Conservation (phyloP, 2,113 vertebrate species). For the Oceanodroma tethys region DNA sequence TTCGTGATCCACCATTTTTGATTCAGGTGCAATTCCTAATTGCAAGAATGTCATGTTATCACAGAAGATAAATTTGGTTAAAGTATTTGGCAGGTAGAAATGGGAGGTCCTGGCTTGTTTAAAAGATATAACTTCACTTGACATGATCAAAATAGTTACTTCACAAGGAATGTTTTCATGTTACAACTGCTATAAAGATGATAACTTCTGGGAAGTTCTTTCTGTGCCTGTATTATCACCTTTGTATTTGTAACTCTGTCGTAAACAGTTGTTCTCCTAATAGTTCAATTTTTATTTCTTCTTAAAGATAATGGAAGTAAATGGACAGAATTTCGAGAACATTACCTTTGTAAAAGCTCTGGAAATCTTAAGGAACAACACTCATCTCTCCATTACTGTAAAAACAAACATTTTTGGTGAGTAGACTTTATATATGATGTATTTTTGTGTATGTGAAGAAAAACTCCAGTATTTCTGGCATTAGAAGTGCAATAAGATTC, state of each 20-base stretch:
- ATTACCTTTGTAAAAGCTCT: conserved; percentile 90
- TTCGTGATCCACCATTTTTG: neutral
- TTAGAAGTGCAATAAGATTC: neutral
- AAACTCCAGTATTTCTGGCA: neutral
- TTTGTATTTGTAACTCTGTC: neutral
- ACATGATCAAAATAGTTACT: neutral
- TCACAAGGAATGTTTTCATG: neutral
- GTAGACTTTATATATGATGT: neutral
- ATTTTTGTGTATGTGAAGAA: neutral
- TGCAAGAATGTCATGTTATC: neutral
- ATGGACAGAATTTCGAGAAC: conserved; percentile 97
- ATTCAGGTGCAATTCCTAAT: neutral
- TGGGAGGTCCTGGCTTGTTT: neutral
- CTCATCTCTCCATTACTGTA: conserved; percentile 93
- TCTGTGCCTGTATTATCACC: neutral
- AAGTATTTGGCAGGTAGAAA: neutral
- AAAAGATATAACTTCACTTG: neutral
- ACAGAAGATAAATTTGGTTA: neutral
- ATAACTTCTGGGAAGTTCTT: neutral
- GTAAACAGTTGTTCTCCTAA: neutral
- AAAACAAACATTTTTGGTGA: conserved; percentile 99
- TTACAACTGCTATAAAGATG: neutral
- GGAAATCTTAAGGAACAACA: conserved; percentile 93
- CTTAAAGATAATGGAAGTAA: conserved; percentile 95
- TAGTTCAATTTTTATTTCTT: neutral